Evolutionary conservation across 1,140 invertebrate genomes (phyloP).

Genomic region (Macrobrachium rosenbergii): DNA sequence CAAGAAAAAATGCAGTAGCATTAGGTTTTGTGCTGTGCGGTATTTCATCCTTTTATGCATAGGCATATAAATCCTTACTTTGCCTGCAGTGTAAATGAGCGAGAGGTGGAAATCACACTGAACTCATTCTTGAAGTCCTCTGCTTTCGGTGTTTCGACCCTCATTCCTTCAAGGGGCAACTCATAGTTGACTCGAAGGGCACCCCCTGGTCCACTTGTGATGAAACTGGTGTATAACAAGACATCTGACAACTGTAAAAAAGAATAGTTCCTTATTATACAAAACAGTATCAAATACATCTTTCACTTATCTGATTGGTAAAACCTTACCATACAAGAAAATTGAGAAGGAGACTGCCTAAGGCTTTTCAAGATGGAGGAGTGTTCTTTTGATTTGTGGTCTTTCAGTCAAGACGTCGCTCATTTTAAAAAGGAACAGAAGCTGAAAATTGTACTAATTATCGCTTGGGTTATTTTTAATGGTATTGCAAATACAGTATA

Average conservation of each 20-base stretch:
- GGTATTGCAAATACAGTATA: no score
- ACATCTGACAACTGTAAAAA: conserved; percentile 79
- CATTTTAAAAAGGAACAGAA: no score
- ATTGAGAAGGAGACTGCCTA: no score
- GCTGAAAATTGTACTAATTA: no score
- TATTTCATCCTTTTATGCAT: not conserved
- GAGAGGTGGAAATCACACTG: conserved; percentile 75
- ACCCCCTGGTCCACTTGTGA: conserved; percentile 68
- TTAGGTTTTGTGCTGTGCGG: no score
- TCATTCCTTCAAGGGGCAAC: conserved; percentile 77
- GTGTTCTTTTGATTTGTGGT: no score
- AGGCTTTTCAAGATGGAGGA: no score
- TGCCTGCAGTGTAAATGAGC: conserved; percentile 80
- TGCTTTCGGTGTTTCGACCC: conserved; percentile 73
- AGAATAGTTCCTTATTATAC: not conserved
- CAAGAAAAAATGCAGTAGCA: not conserved
- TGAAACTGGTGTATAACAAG: conserved; percentile 75
- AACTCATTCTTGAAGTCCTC: conserved; percentile 77
- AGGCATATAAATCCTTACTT: conserved; percentile 71
- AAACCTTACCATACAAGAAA: not conserved
- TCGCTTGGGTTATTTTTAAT: no score
- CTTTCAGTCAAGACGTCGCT: no score
- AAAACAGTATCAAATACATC: not conserved
- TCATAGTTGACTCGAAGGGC: conserved; percentile 76
- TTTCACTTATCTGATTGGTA: not conserved